Base-by-base conservation (phyloP, 1,140 invertebrate species). In the Hypothenemus hampei region DNA sequence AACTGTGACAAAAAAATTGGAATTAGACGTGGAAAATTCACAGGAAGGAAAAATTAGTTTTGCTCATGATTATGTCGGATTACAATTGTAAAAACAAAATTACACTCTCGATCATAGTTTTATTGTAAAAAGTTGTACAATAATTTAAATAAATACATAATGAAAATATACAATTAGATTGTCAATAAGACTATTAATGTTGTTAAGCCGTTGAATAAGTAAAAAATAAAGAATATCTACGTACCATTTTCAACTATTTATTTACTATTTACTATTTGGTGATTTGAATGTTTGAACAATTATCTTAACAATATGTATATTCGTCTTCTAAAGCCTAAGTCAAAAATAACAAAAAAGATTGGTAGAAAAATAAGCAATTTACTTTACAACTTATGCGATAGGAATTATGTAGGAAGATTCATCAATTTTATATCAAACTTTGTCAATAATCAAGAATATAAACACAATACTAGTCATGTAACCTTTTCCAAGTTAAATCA, bases 1-100 rank as follows among this genome's bases (percentile, higher is more conserved):
- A 52, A 60, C 68, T 23, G 31, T 59, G 5, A 22, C 47, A 3
- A 21, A 36, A 24, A 57, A 41, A 23, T 16, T 41, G 1, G 13
- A 13, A 8, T 16, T 39, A 1, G 31, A 58, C 22, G 18, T 39
- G 10, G 36, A 29, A 8, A 39, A 41, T 8, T 4, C 16, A 5
- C 13, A 44, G 29, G 19, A 36, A 7, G 55, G 22, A 8, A 46
- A 41, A 21, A 40, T 53, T 4, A 52, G 41, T 24, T 55, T 35
- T 22, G 52, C 52, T 10, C 10, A 41, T 11, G 56, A 58, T 47
- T 50, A 51, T 35, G 29, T 51, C 22, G 31, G 44, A 5, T 29
- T 57, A 36, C 36, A 29, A 29, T 29, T n/a, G 26, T 7, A 29
- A n/a, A 29, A 29, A 31, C 26, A 31, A 1, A 31, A 11, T 31